Evolutionary conservation across 1,140 invertebrate genomes (phyloP), one percentile per base, ranked within the genome.

Genomic region (Carposina sasakii): DNA sequence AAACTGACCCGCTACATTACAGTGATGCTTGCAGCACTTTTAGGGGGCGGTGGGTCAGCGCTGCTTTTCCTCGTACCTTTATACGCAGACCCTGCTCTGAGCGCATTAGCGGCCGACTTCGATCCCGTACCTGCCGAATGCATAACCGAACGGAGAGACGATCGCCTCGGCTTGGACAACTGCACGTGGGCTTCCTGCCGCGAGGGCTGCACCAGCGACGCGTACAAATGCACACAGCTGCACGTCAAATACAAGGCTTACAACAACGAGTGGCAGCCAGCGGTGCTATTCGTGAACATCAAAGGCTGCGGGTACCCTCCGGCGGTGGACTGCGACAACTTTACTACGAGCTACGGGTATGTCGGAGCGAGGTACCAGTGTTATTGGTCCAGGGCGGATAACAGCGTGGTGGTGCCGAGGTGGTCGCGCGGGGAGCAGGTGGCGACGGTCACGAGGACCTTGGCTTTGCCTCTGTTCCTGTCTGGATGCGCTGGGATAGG

Each of bases 51-150:
- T 26, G 92, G 92, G 28, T 93, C 93, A 20, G 93, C 93, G 2
- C 86, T 96, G 21, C 87, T 96, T 24, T 96, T 96, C 82, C 87
- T 96, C 33, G 93, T 96, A 33, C 94, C 94, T 33, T 87, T 96
- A n/a, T 94, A 96, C 81, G 93, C 95, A 30, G 93, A 96, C 79
- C 94, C 94, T 20, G 94, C 94, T n/a, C 90, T 96, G 52, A 94
- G 93, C 61, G 95, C 94, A 3, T 81, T 96, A 41, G 91, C 91
- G 2, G 92, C 94, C 33, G 92, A 96, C 76, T 96, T 96, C 74
- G 90, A 92, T 30, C 89, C 91, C 1, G 82, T 90, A 42, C 94
- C 94, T 5, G 93, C 93, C 4, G 88, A 90, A 33, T 96, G 94
- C 78, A 88, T 92, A 0, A 94, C 93, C 0, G 88, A 90, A 13